Base-by-base conservation (phyloP, 2,888 invertebrate genomes). In the Mantis religiosa region DNA sequence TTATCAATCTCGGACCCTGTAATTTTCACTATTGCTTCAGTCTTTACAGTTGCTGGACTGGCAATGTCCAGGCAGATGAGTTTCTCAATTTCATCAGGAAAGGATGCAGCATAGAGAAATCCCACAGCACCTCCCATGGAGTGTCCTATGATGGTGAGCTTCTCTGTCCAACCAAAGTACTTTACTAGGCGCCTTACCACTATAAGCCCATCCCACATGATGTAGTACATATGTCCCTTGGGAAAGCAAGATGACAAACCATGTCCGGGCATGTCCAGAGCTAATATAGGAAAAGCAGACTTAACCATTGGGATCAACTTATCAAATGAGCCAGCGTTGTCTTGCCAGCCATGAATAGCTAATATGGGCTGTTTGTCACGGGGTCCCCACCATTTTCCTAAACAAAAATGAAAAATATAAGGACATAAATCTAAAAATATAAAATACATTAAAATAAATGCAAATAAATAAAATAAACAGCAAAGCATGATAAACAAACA, bases 271-370 rank as follows among this genome's bases (percentile, higher is more conserved):
- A 97, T 93, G 92, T 97, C 97, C 91, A 97, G 95, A 91, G 96
- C 96, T 82, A 97, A 94, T 87, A 97, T 93, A 25, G 97, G 95
- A 7, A 95, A 94, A 41, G 95, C 94, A 3, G 94, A 92, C 3
- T 95, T 94, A 27, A 98, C 93, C 3, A 96, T 93, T 0, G 97
- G 97, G 81, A 97, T 96, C 82, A 98, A 94, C 82, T 95, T 95
- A 93, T 98, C 98, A 94, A 97, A 98, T 25, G 96, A 96, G 28
- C 96, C 97, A 30, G 96, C 95, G 92, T 98, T 98, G 93, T 98
- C 98, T 92, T 97, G 97, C 98, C 98, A 98, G 30, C 98, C 98
- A 91, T 98, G 98, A 84, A 98, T 93, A 2, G 97, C 97, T 89
- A 98, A 93, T 90, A 98, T 94, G 15, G 97, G 97, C 92, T 97